Evolutionary conservation across 2,113 vertebrate genomes (phyloP), one percentile per base, ranked within the genome.

Genomic region (Serilophus lunatus): DNA sequence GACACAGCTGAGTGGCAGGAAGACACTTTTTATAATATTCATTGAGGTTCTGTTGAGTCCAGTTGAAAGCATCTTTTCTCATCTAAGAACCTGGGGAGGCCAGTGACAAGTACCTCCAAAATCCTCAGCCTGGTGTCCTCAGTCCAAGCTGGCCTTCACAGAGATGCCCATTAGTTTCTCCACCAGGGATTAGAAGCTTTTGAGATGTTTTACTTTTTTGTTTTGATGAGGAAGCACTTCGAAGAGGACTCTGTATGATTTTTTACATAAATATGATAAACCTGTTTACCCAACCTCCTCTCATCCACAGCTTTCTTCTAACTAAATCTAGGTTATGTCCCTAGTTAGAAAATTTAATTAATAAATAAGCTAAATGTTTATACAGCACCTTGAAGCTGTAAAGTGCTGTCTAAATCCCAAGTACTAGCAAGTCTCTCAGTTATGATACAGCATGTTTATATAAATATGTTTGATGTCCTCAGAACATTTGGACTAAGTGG

Each of bases 281-380:
- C 49, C 72, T 82, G 53, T 88, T 86, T 90, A 84, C 36, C 69
- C 57, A 78, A 11, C n/a, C 18, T 83, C 28, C 88, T 83, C 66
- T 86, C 64, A 71, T 69, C 53, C 25, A 50, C 54, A 71, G 53
- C 80, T 54, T 36, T 12, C 69, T 94, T 70, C 69, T 64, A 54
- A 81, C 88, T 74, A 82, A 96, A 96, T 93, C 92, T 96, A 90
- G 92, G 93, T 97, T 96, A 95, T 36, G 80, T 94, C 93, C 93
- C 93, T 64, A 50, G 93, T 84, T 93, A 94, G 86, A 92, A 93
- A 92, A 92, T 57, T 51, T 85, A 88, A 94, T 95, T 95, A 95
- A 96, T 96, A 92, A 94, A 90, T 92, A 93, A 95, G 85, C 77
- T 93, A 84, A 96, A 86, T 95, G 94, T 93, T 96, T 95, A 72